phyloP scores from a whole-genome alignment of 2,888 invertebrate genomes.

The Conistra vaccinii region DNA sequence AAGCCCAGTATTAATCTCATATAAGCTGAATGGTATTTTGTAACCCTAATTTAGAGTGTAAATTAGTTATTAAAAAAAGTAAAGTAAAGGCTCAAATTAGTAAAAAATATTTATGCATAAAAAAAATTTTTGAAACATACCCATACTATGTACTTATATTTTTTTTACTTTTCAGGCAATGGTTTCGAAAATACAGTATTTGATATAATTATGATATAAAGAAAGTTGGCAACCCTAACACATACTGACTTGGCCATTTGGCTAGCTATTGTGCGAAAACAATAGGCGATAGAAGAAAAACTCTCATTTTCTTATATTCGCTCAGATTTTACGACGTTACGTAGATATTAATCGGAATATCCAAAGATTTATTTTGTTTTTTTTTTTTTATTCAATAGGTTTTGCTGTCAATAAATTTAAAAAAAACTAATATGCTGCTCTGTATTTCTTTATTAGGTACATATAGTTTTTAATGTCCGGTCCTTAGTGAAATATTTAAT shows the following conservation, averaged over 20 bases:
- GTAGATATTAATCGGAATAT: neutral
- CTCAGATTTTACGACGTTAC: neutral
- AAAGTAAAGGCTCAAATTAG: too few species aligned
- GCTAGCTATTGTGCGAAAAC: slow-evolving; percentile 26
- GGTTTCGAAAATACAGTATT: too few species aligned
- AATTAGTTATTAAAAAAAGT: too few species aligned
- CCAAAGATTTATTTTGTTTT: neutral
- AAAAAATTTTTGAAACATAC: too few species aligned
- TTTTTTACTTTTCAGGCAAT: too few species aligned
- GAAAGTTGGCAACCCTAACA: neutral
- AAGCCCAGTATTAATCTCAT: too few species aligned
- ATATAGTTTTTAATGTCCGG: neutral
- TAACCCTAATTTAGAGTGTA: too few species aligned
- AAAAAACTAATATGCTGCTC: neutral
- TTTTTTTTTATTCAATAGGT: too few species aligned
- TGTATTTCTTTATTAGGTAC: neutral
- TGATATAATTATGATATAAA: too few species aligned
- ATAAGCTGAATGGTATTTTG: too few species aligned
- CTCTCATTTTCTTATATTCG: neutral
- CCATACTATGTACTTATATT: too few species aligned
- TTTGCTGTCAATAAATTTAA: neutral
- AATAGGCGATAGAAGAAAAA: slow-evolving; percentile 9
- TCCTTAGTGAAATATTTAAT: neutral
- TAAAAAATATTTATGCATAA: too few species aligned
- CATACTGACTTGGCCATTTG: neutral